Percentiles rank a stretch among this genome's conserved stretches.
These are phyloP conservation scores for Chaetophractus vellerosus DNA, from an alignment of 2,797 vertebrate species.

Conservation along the genomic window DNA sequence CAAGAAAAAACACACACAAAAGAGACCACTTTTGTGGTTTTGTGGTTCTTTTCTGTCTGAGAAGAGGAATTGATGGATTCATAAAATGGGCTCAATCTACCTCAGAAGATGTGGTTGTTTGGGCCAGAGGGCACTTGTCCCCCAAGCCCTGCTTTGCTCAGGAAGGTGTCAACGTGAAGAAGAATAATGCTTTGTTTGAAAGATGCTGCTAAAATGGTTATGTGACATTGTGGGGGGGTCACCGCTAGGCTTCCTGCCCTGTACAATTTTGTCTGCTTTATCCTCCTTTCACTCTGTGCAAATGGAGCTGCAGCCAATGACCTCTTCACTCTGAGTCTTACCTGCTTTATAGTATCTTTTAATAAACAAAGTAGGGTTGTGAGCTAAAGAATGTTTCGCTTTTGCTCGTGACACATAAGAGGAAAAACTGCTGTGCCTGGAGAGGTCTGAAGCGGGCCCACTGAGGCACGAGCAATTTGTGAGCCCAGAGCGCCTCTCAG, in stretches of 20 bases:
- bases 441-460: no score
- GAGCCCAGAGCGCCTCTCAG: no score
- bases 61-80: rapidly evolving
- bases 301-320: rapidly evolving
- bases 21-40: neutral
- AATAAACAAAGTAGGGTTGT: neutral
- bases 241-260: rapidly evolving
- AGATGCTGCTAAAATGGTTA: rapidly evolving
- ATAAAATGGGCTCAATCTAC: neutral
- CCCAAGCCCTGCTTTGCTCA: rapidly evolving
- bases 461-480: no score
- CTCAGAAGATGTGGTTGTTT: neutral
- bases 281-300: neutral
- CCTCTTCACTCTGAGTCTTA: no score
- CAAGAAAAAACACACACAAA: neutral
- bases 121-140: neutral
- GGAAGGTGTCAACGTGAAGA: rapidly evolving
- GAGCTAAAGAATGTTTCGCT: neutral
- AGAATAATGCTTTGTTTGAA: rapidly evolving
- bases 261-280: no score
- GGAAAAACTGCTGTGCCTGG: neutral
- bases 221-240: rapidly evolving
- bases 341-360: neutral
- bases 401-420: neutral
- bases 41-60: neutral